Base-by-base conservation (phyloP, 1,140 invertebrate species). In the Eufriesea mexicana region DNA sequence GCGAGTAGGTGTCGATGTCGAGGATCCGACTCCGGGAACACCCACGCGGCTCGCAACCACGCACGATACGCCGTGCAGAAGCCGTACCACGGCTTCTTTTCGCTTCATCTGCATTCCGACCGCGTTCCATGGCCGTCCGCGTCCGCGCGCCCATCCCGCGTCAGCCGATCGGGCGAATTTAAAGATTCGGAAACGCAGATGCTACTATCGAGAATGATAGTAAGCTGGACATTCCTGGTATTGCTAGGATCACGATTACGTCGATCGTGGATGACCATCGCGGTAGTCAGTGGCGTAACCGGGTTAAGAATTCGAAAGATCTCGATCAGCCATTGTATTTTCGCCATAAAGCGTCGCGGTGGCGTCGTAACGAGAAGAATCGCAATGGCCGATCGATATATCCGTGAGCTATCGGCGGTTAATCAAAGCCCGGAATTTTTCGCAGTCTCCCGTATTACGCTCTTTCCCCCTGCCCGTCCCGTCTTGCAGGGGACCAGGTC, bases 1-100 rank as follows among this genome's bases (percentile, higher is more conserved):
- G 85, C 74, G 84, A 61, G 75, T 83, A 88, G 83, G 72, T 77
- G 86, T 88, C 86, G 85, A 88, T 84, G 66, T 81, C 75, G 75
- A 83, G 72, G 35, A 62, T 78, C 55, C 54, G 42, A 14, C n/a
- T 49, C 49, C 68, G 49, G 61, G 47, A 62, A 71, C 79, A 66
- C 68, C 77, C 76, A 51, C 45, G 7, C 42, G n/a, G n/a, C n/a
- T n/a, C n/a, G n/a, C n/a, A 20, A 2, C 70, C 64, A 47, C 70
- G 16, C 28, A 20, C 18, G 49, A 74, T 62, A 47, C 49, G 47
- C 23, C 20, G 47, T 20, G 59, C 2, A 18, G 79, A 75, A 81
- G 79, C 42, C 79, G 42, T 76, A 82, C 51, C 16, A 20, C 23
- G 62, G 35, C 54, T 82, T 51, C 62, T 76, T 74, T 76, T 51